Evolutionary conservation across 2,888 invertebrate species (phyloP).

Genomic region (Acleris laterana): DNA sequence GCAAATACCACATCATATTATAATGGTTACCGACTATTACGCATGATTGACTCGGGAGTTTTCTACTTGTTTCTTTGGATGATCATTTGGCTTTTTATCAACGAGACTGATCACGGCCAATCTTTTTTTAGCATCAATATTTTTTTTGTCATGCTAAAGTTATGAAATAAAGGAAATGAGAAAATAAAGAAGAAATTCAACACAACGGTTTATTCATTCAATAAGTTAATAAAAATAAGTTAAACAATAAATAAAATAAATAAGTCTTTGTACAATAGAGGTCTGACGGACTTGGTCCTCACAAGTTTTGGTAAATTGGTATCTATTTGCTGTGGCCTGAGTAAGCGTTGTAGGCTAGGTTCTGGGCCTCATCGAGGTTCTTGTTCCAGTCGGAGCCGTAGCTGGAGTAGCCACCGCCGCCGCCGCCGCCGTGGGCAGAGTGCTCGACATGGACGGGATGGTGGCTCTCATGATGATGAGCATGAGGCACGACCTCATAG

Average conservation of each 20-base stretch:
- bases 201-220: conserved; percentile 62
- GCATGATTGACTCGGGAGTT: conserved; percentile 33
- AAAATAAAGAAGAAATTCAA: conserved; percentile 44
- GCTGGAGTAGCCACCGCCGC: conserved; percentile 57
- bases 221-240: conserved; percentile 76
- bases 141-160: not conserved
- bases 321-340: conserved; percentile 64
- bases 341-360: conserved; percentile 89
- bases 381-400: conserved; percentile 80
- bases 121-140: conserved; percentile 13
- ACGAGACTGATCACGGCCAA: conserved; percentile 4
- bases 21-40: conserved; percentile 40
- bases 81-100: conserved; percentile 12
- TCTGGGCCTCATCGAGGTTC: conserved; percentile 87
- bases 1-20: conserved; percentile 37
- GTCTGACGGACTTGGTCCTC: conserved; percentile 45
- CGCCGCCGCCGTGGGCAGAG: conserved; percentile 67
- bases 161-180: not conserved
- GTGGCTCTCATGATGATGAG: conserved; percentile 83
- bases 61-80: conserved; percentile 27
- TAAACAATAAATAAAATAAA: conserved; percentile 68
- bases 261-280: conserved; percentile 80
- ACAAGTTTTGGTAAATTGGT: conserved; percentile 49
- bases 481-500: conserved; percentile 75
- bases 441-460: conserved; percentile 86